These are phyloP conservation scores for Lepisosteus osseus DNA, from an alignment of 2,113 vertebrate genomes.

Conservation along the genomic window DNA sequence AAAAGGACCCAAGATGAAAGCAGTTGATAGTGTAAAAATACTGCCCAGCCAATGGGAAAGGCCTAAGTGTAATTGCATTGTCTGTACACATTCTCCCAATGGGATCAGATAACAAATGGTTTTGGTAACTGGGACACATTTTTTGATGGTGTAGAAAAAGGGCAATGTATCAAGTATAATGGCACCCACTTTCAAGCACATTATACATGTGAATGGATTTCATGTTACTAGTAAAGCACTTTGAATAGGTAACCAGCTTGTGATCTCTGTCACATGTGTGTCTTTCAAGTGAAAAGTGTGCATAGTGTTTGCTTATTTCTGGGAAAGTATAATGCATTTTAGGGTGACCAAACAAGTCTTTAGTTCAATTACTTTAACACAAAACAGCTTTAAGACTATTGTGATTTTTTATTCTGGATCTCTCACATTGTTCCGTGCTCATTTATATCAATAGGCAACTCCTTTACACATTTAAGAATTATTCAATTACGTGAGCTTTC, in stretches of 20 bases:
- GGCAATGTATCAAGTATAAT: constrained; percentile 56
- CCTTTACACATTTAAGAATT: too few relatives aligned
- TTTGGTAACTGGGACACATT: constrained; percentile 52
- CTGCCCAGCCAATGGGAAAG: constrained; percentile 52
- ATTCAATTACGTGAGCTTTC: too few relatives aligned
- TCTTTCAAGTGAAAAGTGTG: too few relatives aligned
- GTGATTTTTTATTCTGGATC: too few relatives aligned
- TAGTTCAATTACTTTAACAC: too few relatives aligned
- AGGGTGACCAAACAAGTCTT: too few relatives aligned
- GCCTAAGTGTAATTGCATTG: constrained; percentile 50
- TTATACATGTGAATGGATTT: constrained; percentile 47
- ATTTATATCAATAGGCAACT: too few relatives aligned
- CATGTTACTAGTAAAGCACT: background rate
- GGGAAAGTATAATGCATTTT: too few relatives aligned
- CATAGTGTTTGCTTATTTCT: too few relatives aligned
- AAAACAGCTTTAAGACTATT: too few relatives aligned
- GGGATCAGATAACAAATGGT: constrained; percentile 57
- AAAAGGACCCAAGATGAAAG: constrained; percentile 45
- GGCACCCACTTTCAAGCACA: constrained; percentile 47
- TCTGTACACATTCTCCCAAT: constrained; percentile 65
- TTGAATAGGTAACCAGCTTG: background rate
- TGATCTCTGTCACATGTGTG: too few relatives aligned
- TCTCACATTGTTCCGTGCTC: too few relatives aligned
- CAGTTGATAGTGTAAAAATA: constrained; percentile 44
- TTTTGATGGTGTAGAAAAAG: constrained; percentile 63